phyloP scores from a whole-genome alignment of 2,797 vertebrate species.

The Sebastes itinus region DNA sequence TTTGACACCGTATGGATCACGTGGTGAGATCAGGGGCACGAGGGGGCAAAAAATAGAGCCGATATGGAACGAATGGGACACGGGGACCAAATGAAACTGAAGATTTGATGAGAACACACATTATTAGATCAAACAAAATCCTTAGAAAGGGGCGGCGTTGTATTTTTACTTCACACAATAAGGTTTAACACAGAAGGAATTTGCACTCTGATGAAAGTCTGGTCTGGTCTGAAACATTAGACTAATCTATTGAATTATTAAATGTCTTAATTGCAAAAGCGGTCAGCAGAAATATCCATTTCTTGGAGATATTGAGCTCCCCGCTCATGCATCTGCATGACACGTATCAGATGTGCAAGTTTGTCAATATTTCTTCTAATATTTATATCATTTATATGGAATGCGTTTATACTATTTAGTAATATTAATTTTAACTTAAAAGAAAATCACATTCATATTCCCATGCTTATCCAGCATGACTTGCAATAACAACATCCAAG shows the following conservation, averaged over 20 bases:
- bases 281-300: neutral
- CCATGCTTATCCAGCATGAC: neutral
- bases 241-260: slow-evolving; percentile 21
- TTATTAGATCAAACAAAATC: slow-evolving; percentile 20
- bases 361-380: neutral
- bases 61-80: slow-evolving; percentile 22
- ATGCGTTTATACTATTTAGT: neutral
- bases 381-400: neutral
- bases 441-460: neutral
- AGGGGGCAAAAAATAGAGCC: neutral
- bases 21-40: slow-evolving; percentile 22
- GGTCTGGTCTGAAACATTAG: neutral
- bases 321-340: neutral
- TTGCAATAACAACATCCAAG: neutral
- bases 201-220: slow-evolving; percentile 7
- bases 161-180: slow-evolving; percentile 18
- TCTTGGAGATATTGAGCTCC: slow-evolving; percentile 1
- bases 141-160: neutral
- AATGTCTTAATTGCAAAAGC: slow-evolving; percentile 17
- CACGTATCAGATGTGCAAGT: neutral
- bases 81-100: slow-evolving; percentile 21
- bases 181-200: neutral
- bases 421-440: neutral
- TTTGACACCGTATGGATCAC: slow-evolving; percentile 60
- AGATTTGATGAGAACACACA: slow-evolving; percentile 24